Conservation (phyloP, 2,113 vertebrate species). For the Zingel zingel region DNA sequence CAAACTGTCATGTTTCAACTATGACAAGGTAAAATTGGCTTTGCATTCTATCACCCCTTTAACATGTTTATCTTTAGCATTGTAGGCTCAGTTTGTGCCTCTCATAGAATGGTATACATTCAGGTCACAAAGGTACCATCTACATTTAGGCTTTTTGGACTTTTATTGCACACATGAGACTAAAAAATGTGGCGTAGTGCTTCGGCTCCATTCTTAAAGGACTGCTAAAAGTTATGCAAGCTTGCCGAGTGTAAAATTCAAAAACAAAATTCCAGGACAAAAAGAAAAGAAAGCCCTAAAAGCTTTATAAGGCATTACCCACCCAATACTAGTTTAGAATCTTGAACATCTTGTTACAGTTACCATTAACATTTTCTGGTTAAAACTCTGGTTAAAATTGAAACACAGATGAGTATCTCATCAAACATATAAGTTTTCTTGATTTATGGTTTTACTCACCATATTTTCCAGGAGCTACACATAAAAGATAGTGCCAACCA, state of each 20-base stretch:
- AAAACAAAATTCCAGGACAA: too few relatives aligned
- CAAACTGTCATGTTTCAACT: too few relatives aligned
- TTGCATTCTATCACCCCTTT: too few relatives aligned
- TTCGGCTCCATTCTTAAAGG: background rate
- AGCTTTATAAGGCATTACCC: background rate
- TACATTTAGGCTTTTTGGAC: too few relatives aligned
- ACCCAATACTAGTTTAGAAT: background rate
- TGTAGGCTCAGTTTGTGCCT: background rate
- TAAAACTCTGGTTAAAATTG: background rate
- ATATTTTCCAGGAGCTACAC: background rate
- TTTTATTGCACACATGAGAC: conserved; percentile 5
- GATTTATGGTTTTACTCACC: background rate
- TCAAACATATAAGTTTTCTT: background rate
- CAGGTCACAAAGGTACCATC: background rate
- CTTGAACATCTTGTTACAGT: background rate
- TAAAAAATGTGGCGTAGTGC: background rate
- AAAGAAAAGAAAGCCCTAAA: background rate
- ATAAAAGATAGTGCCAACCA: background rate
- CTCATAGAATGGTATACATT: background rate
- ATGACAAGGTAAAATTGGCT: too few relatives aligned
- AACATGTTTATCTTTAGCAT: background rate
- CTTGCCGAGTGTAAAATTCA: background rate
- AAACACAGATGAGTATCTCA: background rate
- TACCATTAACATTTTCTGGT: background rate
- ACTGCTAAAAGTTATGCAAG: background rate